A percentile compares a stretch with the other conserved stretches of the same genome.
These are phyloP conservation scores for Eupithecia pulchellata DNA, from an alignment of 2,888 invertebrate genomes.

Conservation along the genomic window DNA sequence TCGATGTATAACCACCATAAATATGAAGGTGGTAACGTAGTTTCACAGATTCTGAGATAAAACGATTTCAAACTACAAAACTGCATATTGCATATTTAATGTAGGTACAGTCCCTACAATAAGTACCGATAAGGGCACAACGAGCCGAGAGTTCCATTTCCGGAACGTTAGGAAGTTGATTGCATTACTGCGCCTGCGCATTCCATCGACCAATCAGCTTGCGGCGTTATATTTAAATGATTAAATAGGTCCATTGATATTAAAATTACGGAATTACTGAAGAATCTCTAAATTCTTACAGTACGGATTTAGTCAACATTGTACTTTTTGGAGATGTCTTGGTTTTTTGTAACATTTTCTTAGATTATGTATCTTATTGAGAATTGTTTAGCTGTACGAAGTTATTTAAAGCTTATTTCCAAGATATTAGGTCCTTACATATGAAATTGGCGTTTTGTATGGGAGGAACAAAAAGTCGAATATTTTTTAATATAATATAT, in stretches of 20 bases:
- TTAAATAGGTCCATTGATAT: not conserved
- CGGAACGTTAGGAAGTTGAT: conserved; percentile 27
- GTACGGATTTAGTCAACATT: not conserved
- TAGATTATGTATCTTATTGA: not conserved
- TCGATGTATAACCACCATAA: too few species aligned
- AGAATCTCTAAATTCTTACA: not conserved
- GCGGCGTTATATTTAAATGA: not conserved
- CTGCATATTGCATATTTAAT: too few species aligned
- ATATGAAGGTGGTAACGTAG: too few species aligned
- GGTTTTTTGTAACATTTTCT: not conserved
- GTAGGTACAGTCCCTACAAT: not conserved
- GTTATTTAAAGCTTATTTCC: not conserved
- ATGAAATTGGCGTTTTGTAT: too few species aligned
- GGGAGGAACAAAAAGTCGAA: too few species aligned
- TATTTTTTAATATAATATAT: too few species aligned
- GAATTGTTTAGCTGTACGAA: not conserved
- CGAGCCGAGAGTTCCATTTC: conserved; percentile 34
- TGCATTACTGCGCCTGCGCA: conserved; percentile 13
- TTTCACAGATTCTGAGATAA: too few species aligned
- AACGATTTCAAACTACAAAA: too few species aligned
- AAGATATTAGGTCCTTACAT: too few species aligned
- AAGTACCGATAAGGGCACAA: conserved; percentile 31
- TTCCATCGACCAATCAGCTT: conserved; percentile 7
- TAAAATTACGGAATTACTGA: not conserved
- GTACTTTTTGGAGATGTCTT: not conserved